These are phyloP conservation scores for Drymodes brunneopygia DNA, from an alignment of 2,113 vertebrate genomes.

Conservation along the genomic window DNA sequence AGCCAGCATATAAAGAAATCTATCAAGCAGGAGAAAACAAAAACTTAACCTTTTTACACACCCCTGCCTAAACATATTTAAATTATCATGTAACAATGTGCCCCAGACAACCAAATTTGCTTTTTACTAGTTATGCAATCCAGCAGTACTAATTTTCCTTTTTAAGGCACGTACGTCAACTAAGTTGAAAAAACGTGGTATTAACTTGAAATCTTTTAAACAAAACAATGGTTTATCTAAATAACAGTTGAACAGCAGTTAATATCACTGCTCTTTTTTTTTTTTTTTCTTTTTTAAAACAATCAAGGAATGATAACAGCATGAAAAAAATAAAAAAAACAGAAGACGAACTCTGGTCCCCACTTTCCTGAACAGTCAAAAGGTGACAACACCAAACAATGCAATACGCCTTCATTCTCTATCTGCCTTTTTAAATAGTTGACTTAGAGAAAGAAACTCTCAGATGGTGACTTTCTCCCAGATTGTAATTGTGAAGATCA, in stretches of 20 bases:
- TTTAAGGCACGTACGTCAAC: slow-evolving; percentile 94
- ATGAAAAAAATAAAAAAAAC: slow-evolving; percentile 23
- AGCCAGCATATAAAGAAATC: slow-evolving; percentile 64
- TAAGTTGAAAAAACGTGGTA: slow-evolving; percentile 75
- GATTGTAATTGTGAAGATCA: slow-evolving; percentile 98
- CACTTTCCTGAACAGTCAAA: slow-evolving; percentile 84
- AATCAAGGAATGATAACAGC: slow-evolving; percentile 82
- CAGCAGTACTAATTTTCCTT: slow-evolving; percentile 82
- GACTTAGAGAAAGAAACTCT: slow-evolving; percentile 98
- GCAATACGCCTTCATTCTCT: slow-evolving; percentile 64
- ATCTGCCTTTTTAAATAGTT: slow-evolving; percentile 83
- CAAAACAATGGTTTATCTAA: slow-evolving; percentile 76
- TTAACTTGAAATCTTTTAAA: slow-evolving; percentile 70
- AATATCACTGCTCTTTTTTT: slow-evolving; percentile 51
- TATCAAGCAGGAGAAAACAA: slow-evolving; percentile 77
- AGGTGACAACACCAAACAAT: slow-evolving; percentile 78
- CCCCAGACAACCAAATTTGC: slow-evolving; percentile 77
- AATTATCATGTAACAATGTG: slow-evolving; percentile 80
- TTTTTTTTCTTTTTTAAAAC: slow-evolving; percentile 29
- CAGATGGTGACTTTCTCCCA: slow-evolving; percentile 96
- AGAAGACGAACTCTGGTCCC: slow-evolving; percentile 84
- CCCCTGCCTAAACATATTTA: slow-evolving; percentile 79
- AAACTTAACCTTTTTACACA: slow-evolving; percentile 86
- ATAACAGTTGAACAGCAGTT: slow-evolving; percentile 75
- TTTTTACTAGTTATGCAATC: slow-evolving; percentile 72